Base-by-base conservation (phyloP, 2,888 invertebrate genomes). In the Perdita meconis region DNA sequence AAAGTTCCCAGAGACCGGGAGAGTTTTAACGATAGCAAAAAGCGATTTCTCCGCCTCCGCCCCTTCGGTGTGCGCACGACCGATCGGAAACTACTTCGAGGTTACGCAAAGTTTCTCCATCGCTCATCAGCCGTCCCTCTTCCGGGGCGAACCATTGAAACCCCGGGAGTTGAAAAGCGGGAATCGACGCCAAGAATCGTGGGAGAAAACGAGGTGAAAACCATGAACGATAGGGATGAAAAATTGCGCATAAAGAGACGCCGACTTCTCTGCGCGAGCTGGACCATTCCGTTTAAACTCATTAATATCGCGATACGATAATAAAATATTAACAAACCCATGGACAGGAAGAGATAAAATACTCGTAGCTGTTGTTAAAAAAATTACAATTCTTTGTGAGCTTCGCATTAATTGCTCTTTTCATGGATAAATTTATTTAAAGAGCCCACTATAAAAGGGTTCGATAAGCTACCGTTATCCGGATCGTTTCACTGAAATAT, bases 81-180 rank as follows among this genome's bases (percentile, higher is more conserved):
- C 74, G 81, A 84, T 81, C 78, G 83, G 61, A 80, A 84, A 78
- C 69, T 79, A 80, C 84, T 84, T 80, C 69, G 72, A 65, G 59
- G 69, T 69, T 65, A 57, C 60, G 71, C 38, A 42, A 85, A 83
- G 80, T 85, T 85, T 80, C 68, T 74, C 74, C 80, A 85, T 83
- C 85, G 83, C 75, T 83, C 83, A 78, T 85, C 80, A 71, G 53
- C 71, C 26, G 67, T 50, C 60, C 55, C 24, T 57, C 44, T 42
- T 64, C 67, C 30, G 55, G 26, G n/a, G 53, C 56, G 70, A 70
- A 64, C 51, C 59, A 56, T 70, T 24, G 51, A 24, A 47, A 65
- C 44, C 65, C n/a, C 12, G 53, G 65, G 51, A 56, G 77, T 73
- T 71, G 36, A 60, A 56, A 51, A 57, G 67, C 55, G 56, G 55